Base-by-base conservation (phyloP, 2,888 invertebrate species). In the Parnassius apollo region DNA sequence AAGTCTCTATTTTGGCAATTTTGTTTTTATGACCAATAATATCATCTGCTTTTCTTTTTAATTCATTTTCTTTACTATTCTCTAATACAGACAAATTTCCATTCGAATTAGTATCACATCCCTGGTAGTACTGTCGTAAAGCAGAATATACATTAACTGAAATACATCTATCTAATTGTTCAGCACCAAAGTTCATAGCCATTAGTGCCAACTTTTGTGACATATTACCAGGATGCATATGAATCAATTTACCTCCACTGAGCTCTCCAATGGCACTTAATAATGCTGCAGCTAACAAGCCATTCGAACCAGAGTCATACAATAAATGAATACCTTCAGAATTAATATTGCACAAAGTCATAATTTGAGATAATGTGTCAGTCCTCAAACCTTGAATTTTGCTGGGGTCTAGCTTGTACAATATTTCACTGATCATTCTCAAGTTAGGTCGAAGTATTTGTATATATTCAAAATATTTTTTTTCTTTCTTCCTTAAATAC, bases 401-500 rank as follows among this genome's bases (percentile, higher is more conserved):
- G 2, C 87, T 89, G 0, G 96, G 94, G 76, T 97, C 96, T 77
- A 96, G 94, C 59, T 94, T 93, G 78, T 96, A 97, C 85, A 96
- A 96, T 75, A 98, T 96, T 73, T 98, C 96, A 22, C 95, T 92
- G 53, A 99, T 85, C n/a, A 96, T 87, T 54, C 97, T 92, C 63
- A 98, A 93, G 48, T 94, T 96, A 0, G 99, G 98, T 77, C 93
- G 94, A 7, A 96, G 89, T 56, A 99, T 93, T 70, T 95, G 95
- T 13, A 98, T 89, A 76, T 95, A 96, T 75, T 96, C 96, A 78
- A 95, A 96, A 86, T 98, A 99, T 86, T 99, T 99, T 73, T 96
- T 96, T 75, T 97, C 96, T 83, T 99, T 99, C 82, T 99, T 99
- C 74, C 96, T 96, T 52, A 99, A 93, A 83, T 99, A 99, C 82